Evolutionary conservation across 2,797 vertebrate genomes (phyloP).

Genomic region (Mycteria americana): DNA sequence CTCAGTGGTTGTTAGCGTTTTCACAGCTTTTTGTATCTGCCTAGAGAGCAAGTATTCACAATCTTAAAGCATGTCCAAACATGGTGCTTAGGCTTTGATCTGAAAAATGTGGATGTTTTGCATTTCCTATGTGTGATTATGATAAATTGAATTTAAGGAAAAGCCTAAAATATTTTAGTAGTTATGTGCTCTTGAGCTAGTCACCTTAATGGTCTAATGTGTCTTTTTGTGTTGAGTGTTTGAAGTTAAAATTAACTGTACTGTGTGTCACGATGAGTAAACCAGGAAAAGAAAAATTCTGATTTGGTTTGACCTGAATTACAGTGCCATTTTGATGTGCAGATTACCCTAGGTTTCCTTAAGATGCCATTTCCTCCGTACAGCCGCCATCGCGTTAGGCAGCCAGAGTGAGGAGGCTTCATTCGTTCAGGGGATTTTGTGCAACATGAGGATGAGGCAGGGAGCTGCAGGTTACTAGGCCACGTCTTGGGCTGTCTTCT

Average conservation of each 20-base stretch:
- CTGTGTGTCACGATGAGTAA: background rate
- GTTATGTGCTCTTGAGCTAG: background rate
- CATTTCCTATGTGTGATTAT: background rate
- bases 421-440: background rate
- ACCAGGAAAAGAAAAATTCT: background rate
- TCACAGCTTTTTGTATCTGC: background rate
- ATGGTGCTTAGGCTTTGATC: background rate
- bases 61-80: background rate
- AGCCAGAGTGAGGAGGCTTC: background rate
- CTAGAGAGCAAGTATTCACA: background rate
- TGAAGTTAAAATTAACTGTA: background rate
- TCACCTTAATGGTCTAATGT: background rate
- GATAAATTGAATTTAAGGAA: background rate
- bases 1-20: background rate
- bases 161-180: background rate
- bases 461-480: background rate
- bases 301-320: background rate
- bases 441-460: background rate
- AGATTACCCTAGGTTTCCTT: background rate
- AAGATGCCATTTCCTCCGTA: background rate
- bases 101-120: background rate
- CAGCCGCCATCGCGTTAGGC: background rate
- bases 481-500: background rate
- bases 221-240: background rate
- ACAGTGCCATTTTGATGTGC: background rate